Base-by-base conservation (phyloP, 92 coral and sea anemone genomes). In the Diadumene lineata region DNA sequence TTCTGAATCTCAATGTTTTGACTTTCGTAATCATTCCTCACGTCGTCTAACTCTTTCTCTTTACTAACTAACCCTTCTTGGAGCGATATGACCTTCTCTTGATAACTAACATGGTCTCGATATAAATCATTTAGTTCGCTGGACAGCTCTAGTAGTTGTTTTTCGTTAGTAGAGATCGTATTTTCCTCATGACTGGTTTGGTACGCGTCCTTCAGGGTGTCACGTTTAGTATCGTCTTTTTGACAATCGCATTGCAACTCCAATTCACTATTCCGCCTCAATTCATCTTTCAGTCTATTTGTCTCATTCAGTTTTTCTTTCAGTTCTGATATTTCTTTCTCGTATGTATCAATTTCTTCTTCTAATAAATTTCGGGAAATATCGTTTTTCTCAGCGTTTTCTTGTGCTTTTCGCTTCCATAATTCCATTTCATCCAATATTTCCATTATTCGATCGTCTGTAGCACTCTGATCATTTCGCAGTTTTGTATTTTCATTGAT, bases 341-440 rank as follows among this genome's bases (percentile, higher is more conserved):
- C 77, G 43, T 79, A 80, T 48, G 64, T 75, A 18, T 79, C 88
- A 1, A 75, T 84, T 66, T 91, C 92, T 1, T 53, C 85, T 43
- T 75, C 50, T n/a, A 79, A 43, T 38, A 60, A 61, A 57, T 74
- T 75, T 23, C 67, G 61, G 34, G 81, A 34, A 21, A 71, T 50
- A 7, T 84, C 83, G 16, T 78, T 63, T 64, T 79, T 82, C 15
- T 62, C 77, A 44, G 79, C 98, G 70, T 72, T 79, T 24, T 81
- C 85, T 80, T 88, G 86, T 0, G 82, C 86, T 79, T 81, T 94
- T 67, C 79, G 64, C 77, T 85, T 81, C 83, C 89, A 90, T 76
- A 85, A 33, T 28, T 69, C 88, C 68, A 88, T 50, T 34, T 94
- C 97, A 56, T 57, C 78, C 53, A 66, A 66, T 1, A 81, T 83